Base-by-base conservation (phyloP, 2,113 vertebrate species). In the Oxyura jamaicensis region DNA sequence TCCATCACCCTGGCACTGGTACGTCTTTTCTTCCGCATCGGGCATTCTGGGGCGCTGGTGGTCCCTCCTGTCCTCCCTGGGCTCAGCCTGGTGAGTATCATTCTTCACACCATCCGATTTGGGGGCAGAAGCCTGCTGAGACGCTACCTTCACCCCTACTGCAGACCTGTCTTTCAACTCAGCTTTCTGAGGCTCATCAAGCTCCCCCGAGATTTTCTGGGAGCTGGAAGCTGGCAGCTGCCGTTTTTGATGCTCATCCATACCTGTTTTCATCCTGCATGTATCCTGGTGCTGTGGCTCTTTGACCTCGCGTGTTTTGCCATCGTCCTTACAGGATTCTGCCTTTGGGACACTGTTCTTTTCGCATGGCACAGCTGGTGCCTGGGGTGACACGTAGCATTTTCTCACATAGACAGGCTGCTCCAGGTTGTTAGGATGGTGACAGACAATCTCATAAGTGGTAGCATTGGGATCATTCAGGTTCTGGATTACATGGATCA, bases 221-320 rank as follows among this genome's bases (percentile, higher is more conserved):
- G 41, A 65, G 13, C 21, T 33, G 2, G 50, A 21, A 20, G 46
- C 12, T 20, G 23, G 3, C 2, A 19, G 22, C 12, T n/a, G 36
- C 29, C 3, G 60, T 3, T 12, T 18, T 2, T 29, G 12, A 8
- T 13, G 7, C 18, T 17, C 18, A 4, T 18, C 74, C 12, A 3
- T 25, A 14, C 18, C 7, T 3, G 13, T 2, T 28, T 59, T 42
- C 9, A 17, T 11, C 11, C 19, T 41, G 10, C 6, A 11, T 4
- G 13, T 35, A 7, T 1, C 42, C 28, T 5, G 25, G 52, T 26
- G 8, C 8, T 1, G 4, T 1, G 5, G 21, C 0, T 1, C 2
- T 22, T 52, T 0, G 0, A 5, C 6, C 23, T 79, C 67, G 5
- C 7, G 7, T 10, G 5, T 18, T 19, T 58, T 52, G 25, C 0